Evolutionary conservation across 2,113 vertebrate species (phyloP).

Genomic region (Colaptes auratus): DNA sequence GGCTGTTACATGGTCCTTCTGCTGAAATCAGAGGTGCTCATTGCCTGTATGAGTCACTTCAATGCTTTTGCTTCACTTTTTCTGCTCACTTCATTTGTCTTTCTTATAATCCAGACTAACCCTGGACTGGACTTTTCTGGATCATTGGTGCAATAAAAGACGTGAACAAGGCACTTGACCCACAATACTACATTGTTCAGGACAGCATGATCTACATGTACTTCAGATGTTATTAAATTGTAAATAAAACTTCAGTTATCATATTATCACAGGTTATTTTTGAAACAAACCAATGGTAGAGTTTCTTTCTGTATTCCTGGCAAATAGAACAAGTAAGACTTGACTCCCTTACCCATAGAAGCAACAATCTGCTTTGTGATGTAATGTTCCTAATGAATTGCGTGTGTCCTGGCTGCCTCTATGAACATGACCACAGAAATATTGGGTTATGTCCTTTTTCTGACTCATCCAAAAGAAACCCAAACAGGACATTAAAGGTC

Average conservation of each 20-base stretch:
- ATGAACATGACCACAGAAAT: rapidly evolving
- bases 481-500: constrained; percentile 6
- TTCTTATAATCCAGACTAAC: neutral
- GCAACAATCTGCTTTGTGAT: rapidly evolving
- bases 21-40: neutral
- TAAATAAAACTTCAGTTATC: neutral
- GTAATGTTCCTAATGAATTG: neutral
- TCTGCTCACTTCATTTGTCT: neutral
- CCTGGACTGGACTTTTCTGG: neutral
- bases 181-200: neutral
- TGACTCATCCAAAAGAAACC: neutral
- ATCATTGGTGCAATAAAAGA: neutral
- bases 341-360: neutral
- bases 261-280: neutral
- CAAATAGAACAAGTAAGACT: neutral
- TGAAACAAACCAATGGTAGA: neutral
- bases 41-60: neutral
- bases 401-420: neutral
- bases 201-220: neutral
- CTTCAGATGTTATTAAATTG: neutral
- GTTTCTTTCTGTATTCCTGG: constrained; percentile 8
- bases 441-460: neutral
- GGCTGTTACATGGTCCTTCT: neutral
- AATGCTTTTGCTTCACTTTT: neutral
- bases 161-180: neutral